A percentile compares a stretch with the other conserved stretches of the same genome.
phyloP scores from a whole-genome alignment of 2,888 invertebrate species.

The Eudasyphora cyanicolor region DNA sequence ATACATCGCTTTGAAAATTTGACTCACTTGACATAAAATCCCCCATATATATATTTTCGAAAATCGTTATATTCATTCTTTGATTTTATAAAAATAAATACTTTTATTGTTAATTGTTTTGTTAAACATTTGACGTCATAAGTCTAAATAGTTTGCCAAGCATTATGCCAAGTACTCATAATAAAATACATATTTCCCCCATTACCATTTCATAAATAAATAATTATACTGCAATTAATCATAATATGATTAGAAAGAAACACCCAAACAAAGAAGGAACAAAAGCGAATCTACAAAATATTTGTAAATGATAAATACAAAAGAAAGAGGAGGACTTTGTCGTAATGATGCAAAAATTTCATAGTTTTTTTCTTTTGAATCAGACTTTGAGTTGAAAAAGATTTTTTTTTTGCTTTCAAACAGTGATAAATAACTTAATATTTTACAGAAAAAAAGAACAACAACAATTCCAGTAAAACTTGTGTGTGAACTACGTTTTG shows the following conservation, averaged over 20 bases:
- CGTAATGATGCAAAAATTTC: neutral
- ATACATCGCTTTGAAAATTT: too few relatives aligned
- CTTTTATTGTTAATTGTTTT: too few relatives aligned
- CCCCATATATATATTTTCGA: too few relatives aligned
- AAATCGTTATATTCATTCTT: too few relatives aligned
- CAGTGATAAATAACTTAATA: constrained; percentile 19
- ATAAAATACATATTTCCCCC: neutral
- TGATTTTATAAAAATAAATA: too few relatives aligned
- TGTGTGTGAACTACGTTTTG: neutral
- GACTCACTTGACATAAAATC: too few relatives aligned
- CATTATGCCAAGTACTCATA: neutral
- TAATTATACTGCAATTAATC: neutral
- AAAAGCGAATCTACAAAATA: neutral
- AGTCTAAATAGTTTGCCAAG: neutral
- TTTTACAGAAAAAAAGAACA: neutral
- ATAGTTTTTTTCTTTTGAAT: neutral
- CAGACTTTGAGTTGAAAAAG: too few relatives aligned
- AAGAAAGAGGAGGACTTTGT: neutral
- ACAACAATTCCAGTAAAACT: neutral
- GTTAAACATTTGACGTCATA: too few relatives aligned
- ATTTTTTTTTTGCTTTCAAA: too few relatives aligned
- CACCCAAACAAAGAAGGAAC: neutral
- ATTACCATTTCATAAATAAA: too few relatives aligned
- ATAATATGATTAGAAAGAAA: neutral
- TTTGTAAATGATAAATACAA: neutral